These are phyloP conservation scores for Apodemus speciosus DNA, from an alignment of 2,113 vertebrate genomes.

Conservation along the genomic window DNA sequence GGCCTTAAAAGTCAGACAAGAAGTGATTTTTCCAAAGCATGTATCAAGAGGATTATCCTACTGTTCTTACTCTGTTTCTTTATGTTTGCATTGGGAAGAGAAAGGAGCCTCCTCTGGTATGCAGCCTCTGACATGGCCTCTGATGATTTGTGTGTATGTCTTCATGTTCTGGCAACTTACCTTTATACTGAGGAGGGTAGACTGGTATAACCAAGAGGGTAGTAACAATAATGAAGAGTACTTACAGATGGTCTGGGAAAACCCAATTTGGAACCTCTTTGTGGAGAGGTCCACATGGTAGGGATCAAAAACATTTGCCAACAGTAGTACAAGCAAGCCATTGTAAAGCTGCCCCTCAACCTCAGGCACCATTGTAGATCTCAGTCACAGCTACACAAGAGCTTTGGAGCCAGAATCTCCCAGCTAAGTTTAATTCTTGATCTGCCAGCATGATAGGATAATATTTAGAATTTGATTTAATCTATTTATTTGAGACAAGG, in stretches of 20 bases:
- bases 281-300: background rate
- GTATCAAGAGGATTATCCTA: background rate
- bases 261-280: too few species aligned
- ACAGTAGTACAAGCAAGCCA: background rate
- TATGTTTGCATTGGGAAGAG: background rate
- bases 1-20: background rate
- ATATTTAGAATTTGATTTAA: background rate
- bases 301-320: background rate
- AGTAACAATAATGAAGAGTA: background rate
- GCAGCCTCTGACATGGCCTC: background rate
- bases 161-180: background rate
- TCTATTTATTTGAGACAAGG: background rate
- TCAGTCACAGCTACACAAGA: background rate
- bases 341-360: background rate
- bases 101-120: background rate
- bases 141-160: background rate
- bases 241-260: background rate
- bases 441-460: background rate
- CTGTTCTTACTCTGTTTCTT: background rate
- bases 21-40: background rate
- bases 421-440: background rate
- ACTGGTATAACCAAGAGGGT: background rate
- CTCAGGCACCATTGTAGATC: background rate
- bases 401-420: background rate
- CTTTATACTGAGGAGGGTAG: background rate